Evolutionary conservation across 2,797 vertebrate genomes (phyloP).

Genomic region (Dermochelys coriacea): DNA sequence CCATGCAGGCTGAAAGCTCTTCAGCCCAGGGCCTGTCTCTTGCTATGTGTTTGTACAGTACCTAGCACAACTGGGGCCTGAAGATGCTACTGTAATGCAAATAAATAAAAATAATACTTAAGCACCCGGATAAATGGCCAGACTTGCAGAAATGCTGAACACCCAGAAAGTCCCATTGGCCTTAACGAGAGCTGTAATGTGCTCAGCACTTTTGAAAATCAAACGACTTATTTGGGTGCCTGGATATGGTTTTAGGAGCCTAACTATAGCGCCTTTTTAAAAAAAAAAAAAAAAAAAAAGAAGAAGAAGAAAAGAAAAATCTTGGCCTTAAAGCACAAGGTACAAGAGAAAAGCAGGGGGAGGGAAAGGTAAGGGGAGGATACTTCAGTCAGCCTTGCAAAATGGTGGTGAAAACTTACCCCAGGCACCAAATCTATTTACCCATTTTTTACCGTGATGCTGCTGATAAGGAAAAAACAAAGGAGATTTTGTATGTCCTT

Average conservation of each 20-base stretch:
- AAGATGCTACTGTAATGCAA: background rate
- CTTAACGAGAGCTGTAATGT: background rate
- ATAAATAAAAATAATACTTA: background rate
- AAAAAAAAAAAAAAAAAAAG: too few species aligned
- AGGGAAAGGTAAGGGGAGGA: background rate
- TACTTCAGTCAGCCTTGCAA: background rate
- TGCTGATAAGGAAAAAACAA: background rate
- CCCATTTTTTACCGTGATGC: background rate
- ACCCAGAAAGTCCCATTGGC: background rate
- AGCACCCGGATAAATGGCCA: background rate
- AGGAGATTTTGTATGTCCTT: background rate
- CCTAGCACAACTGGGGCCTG: background rate
- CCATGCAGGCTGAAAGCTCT: background rate
- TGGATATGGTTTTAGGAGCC: background rate
- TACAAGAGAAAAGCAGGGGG: background rate
- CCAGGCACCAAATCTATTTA: rapidly evolving
- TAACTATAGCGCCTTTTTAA: background rate
- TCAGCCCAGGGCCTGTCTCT: background rate
- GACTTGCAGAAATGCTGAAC: background rate
- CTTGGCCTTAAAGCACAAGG: background rate
- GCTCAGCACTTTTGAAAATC: background rate
- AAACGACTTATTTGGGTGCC: background rate
- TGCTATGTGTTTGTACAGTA: background rate
- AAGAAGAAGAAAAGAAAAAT: too few species aligned
- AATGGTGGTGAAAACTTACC: background rate